Percentiles rank a stretch among this genome's conserved stretches.
Conservation (phyloP, 2,113 vertebrate species). For the Boulengeromyrus knoepffleri region DNA sequence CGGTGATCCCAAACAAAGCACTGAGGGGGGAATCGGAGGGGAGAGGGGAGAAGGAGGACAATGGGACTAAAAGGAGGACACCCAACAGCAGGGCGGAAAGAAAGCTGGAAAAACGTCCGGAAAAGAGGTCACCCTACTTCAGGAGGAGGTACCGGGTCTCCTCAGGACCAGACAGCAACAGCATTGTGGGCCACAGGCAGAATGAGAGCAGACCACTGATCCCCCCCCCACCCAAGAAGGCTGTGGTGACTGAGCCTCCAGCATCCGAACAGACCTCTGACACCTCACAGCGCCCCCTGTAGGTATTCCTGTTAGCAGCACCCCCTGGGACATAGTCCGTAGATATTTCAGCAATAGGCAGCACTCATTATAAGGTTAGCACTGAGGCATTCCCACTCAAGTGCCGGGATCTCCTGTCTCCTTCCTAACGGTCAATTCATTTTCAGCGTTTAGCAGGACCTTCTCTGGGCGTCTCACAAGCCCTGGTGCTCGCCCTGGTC, state of each 20-base stretch:
- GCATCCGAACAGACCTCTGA: background rate
- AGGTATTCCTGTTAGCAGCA: background rate
- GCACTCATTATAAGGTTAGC: background rate
- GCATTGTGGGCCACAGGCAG: background rate
- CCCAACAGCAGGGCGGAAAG: background rate
- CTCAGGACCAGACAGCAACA: background rate
- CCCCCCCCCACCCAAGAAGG: background rate
- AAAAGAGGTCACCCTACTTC: background rate
- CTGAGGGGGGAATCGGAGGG: slow-evolving; percentile 47
- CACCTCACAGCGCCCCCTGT: background rate
- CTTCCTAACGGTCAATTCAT: background rate
- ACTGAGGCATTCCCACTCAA: too few relatives aligned
- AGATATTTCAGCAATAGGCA: background rate
- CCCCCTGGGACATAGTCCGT: background rate
- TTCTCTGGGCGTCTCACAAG: background rate
- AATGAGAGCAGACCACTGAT: background rate
- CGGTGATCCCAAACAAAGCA: slow-evolving; percentile 59
- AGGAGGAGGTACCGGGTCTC: background rate
- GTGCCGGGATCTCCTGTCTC: background rate
- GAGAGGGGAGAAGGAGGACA: background rate
- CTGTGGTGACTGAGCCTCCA: background rate
- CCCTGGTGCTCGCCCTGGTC: background rate
- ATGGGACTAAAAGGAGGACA: background rate
- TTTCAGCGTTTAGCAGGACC: background rate
- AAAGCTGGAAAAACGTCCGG: background rate